phyloP scores from a whole-genome alignment of 2,888 invertebrate species.

The Toxonevra muliebris region DNA sequence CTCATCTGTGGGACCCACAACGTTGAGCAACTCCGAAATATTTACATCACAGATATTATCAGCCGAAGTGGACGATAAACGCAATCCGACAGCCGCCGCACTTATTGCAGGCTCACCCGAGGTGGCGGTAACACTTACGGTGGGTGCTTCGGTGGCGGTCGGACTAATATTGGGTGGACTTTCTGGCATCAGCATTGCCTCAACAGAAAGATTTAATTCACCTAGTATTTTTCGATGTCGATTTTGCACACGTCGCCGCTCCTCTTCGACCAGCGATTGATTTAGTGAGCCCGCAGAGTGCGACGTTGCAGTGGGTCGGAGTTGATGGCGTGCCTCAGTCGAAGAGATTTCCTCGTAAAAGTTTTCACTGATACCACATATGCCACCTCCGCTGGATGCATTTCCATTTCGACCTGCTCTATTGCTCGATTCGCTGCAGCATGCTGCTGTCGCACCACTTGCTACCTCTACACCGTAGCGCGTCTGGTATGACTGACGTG shows the following conservation, averaged over 20 bases:
- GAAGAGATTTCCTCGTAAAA: constrained; percentile 60
- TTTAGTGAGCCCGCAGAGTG: constrained; percentile 75
- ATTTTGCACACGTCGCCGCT: constrained; percentile 83
- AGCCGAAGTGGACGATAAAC: constrained; percentile 52
- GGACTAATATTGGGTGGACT: constrained; percentile 67
- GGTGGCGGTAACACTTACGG: constrained; percentile 55
- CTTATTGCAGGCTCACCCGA: constrained; percentile 52
- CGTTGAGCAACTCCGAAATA: constrained; percentile 71
- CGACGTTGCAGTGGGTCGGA: constrained; percentile 51
- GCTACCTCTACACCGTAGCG: constrained; percentile 60
- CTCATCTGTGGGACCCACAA: constrained; percentile 67
- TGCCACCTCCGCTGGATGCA: constrained; percentile 6
- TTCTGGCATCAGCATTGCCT: constrained; percentile 90
- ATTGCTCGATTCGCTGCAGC: constrained; percentile 22
- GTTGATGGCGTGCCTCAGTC: constrained; percentile 43
- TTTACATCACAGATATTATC: constrained; percentile 74
- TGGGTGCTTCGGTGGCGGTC: constrained; percentile 58
- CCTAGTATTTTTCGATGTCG: constrained; percentile 84
- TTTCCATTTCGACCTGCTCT: not conserved
- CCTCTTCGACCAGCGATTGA: constrained; percentile 81
- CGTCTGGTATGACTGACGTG: constrained; percentile 63
- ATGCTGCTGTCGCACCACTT: constrained; percentile 37
- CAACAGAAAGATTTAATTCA: constrained; percentile 86
- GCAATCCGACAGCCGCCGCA: constrained; percentile 16
- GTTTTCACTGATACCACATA: constrained; percentile 47